phyloP scores from a whole-genome alignment of 2,888 invertebrate species.

The Zygaena filipendulae region DNA sequence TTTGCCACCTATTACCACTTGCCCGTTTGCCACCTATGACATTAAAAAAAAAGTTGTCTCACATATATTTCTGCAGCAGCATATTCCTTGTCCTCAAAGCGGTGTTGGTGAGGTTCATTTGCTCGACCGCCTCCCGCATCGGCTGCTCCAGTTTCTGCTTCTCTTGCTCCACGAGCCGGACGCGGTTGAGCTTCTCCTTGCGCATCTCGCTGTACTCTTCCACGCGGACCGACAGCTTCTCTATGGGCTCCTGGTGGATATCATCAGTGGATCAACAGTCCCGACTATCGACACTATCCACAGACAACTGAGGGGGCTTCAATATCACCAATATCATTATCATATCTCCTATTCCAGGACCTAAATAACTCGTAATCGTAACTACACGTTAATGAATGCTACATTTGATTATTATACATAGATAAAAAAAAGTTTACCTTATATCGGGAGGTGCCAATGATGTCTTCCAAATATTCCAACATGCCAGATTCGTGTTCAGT shows the following conservation, averaged over 20 bases:
- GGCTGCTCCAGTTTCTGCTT: slow-evolving; percentile 81
- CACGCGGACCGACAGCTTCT: slow-evolving; percentile 76
- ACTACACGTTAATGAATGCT: no score
- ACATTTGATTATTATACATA: no score
- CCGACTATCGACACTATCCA: background rate
- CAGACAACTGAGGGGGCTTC: no score
- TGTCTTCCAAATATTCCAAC: slow-evolving; percentile 98
- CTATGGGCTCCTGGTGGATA: slow-evolving; percentile 77
- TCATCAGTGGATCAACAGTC: background rate
- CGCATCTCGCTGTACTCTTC: slow-evolving; percentile 79
- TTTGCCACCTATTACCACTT: no score
- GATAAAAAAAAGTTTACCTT: slow-evolving; percentile 55
- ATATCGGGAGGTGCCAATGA: slow-evolving; percentile 90
- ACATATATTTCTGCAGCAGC: slow-evolving; percentile 77
- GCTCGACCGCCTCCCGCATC: slow-evolving; percentile 81
- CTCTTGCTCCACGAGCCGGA: slow-evolving; percentile 82
- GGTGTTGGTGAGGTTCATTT: slow-evolving; percentile 83
- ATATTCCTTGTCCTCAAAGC: slow-evolving; percentile 75
- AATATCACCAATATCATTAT: no score
- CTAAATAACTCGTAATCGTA: background rate
- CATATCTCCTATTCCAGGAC: background rate
- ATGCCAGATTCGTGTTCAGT: slow-evolving; percentile 93
- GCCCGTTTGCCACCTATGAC: no score
- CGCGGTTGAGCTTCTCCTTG: slow-evolving; percentile 84
- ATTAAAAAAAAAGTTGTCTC: no score